phyloP scores from a whole-genome alignment of 2,888 invertebrate genomes.

The Pheosia gnoma region DNA sequence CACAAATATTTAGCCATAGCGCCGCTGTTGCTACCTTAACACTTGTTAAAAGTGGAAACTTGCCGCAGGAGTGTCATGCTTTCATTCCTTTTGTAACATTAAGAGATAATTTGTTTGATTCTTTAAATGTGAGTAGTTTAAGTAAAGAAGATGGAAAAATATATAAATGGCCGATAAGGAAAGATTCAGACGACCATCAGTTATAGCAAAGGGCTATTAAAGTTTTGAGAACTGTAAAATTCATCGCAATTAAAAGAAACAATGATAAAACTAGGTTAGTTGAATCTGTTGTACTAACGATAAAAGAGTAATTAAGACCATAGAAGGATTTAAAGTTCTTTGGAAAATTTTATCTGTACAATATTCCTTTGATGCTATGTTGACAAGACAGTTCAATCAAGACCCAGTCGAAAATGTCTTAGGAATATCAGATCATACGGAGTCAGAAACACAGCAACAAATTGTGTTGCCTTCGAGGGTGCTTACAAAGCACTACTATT shows the following conservation, averaged over 20 bases:
- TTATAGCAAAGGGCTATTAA: constrained; percentile 8
- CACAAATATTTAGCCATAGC: constrained; percentile 40
- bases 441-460: constrained; percentile 13
- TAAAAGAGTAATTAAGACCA: constrained; percentile 10
- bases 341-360: constrained; percentile 5
- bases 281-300: neutral
- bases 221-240: neutral
- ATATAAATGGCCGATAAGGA: constrained; percentile 21
- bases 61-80: constrained; percentile 5
- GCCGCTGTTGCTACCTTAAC: constrained; percentile 28
- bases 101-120: constrained; percentile 32
- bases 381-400: constrained; percentile 11
- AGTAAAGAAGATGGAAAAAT: constrained; percentile 24
- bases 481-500: constrained; percentile 17
- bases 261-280: too few species aligned
- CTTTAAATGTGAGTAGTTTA: constrained; percentile 21
- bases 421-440: constrained; percentile 12
- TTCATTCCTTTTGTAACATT: constrained; percentile 9
- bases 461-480: constrained; percentile 8
- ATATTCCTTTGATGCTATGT: constrained; percentile 14
- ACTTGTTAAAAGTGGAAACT: constrained; percentile 7
- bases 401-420: constrained; percentile 21
- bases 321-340: constrained; percentile 10
- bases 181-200: constrained; percentile 20
- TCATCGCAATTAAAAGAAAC: too few species aligned